Evolutionary conservation across 1,140 invertebrate species (phyloP).

Genomic region (Anoplophora glabripennis): DNA sequence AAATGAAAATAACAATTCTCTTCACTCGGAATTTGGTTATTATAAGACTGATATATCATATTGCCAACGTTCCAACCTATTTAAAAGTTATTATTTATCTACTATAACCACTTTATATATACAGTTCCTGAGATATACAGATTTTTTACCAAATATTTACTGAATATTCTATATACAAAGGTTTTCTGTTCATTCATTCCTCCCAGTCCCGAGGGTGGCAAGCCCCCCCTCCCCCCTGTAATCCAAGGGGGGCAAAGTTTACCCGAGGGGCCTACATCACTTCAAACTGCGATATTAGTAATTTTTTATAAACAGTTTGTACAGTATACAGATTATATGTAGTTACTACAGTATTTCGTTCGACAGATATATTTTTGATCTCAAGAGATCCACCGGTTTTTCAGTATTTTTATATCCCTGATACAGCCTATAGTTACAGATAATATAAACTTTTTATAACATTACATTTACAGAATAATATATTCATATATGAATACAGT

Average conservation of each 20-base stretch:
- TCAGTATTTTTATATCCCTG: conserved; percentile 38
- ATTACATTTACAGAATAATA: conserved; percentile 29
- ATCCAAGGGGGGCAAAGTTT: conserved; percentile 3
- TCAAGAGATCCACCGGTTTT: conserved; percentile 27
- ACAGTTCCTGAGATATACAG: conserved; percentile 49
- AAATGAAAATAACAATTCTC: conserved; percentile 3
- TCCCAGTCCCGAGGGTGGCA: conserved; percentile 10
- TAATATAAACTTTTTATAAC: conserved; percentile 25
- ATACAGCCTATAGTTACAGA: conserved; percentile 28
- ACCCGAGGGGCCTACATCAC: not conserved
- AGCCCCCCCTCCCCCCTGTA: not conserved
- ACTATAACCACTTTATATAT: conserved; percentile 34
- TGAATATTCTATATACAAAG: conserved; percentile 44
- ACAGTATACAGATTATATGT: conserved; percentile 39
- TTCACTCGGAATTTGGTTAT: conserved; percentile 30
- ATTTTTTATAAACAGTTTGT: conserved; percentile 42
- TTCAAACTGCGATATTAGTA: conserved; percentile 46
- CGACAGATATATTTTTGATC: conserved; percentile 31
- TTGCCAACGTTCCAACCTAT: conserved; percentile 47
- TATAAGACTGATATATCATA: conserved; percentile 49
- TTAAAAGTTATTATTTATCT: conserved; percentile 39
- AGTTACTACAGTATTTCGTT: conserved; percentile 32
- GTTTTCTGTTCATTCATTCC: conserved; percentile 33
- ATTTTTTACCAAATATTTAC: conserved; percentile 48
- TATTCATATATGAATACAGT: conserved; percentile 25